These are phyloP conservation scores for Haemorhous mexicanus DNA, from an alignment of 2,113 vertebrate genomes.

Conservation along the genomic window DNA sequence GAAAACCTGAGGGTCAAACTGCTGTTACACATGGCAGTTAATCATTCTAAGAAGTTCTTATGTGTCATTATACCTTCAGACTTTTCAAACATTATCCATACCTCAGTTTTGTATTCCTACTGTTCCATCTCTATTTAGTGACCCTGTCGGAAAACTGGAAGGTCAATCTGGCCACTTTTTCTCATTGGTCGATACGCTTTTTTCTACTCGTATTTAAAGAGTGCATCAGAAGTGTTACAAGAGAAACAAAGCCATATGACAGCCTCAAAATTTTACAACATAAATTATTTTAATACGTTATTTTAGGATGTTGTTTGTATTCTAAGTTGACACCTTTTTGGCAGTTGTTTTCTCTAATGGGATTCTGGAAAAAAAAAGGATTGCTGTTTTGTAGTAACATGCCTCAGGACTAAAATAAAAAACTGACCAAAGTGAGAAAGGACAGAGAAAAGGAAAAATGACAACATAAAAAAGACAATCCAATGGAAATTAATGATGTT, in stretches of 20 bases:
- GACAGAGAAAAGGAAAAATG: background rate
- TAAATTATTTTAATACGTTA: background rate
- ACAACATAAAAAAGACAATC: background rate
- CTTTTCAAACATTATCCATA: slow-evolving; percentile 9
- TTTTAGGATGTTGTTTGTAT: background rate
- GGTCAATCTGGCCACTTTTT: slow-evolving; percentile 21
- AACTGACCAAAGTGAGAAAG: background rate
- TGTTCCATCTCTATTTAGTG: background rate
- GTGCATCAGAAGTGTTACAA: background rate
- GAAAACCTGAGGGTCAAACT: slow-evolving; percentile 28
- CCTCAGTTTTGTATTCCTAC: background rate
- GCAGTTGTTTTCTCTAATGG: background rate
- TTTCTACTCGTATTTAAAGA: background rate
- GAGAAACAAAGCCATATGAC: background rate
- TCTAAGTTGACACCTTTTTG: background rate
- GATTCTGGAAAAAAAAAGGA: background rate
- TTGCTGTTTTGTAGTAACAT: background rate
- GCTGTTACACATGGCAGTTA: slow-evolving; percentile 29
- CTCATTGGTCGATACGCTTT: background rate
- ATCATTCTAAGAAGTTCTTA: slow-evolving; percentile 30
- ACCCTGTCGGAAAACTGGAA: slow-evolving; percentile 18
- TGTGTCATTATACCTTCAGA: slow-evolving; percentile 25
- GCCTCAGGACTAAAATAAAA: background rate
- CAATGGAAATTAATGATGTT: background rate
- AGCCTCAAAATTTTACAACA: background rate